Percentiles rank a stretch among this genome's conserved stretches.
Conservation (phyloP, 2,888 invertebrate species). For the Dione juno region DNA sequence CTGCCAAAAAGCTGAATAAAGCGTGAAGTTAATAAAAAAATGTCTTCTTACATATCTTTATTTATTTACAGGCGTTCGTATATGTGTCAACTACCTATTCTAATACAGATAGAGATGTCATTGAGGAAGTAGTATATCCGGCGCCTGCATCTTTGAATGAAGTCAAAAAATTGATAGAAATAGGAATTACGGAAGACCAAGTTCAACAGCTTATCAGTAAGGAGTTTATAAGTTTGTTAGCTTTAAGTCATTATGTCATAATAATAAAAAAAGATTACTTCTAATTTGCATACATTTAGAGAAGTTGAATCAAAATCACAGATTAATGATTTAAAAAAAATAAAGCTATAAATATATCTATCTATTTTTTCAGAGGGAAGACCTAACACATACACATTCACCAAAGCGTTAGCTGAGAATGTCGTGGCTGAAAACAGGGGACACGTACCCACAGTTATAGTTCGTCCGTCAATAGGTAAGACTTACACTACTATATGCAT, state of each 20-base stretch:
- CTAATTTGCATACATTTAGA: too few relatives aligned
- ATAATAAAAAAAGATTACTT: too few relatives aligned
- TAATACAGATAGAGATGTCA: constrained; percentile 42
- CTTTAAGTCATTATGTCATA: neutral
- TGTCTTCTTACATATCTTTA: neutral
- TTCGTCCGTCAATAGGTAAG: constrained; percentile 65
- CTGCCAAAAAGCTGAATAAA: too few relatives aligned
- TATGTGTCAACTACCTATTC: constrained; percentile 51
- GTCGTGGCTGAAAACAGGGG: constrained; percentile 51
- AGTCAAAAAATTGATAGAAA: constrained; percentile 47
- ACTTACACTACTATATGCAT: neutral
- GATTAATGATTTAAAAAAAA: too few relatives aligned
- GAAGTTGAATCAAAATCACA: too few relatives aligned
- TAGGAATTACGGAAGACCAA: constrained; percentile 39
- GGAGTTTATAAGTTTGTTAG: neutral
- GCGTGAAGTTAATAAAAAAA: neutral
- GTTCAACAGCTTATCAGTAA: constrained; percentile 49
- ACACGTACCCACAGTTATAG: constrained; percentile 57
- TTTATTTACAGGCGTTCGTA: constrained; percentile 47
- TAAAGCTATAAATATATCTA: too few relatives aligned
- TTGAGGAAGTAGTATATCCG: constrained; percentile 49
- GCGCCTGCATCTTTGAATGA: constrained; percentile 46
- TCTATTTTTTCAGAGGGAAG: constrained; percentile 49
- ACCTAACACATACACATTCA: constrained; percentile 60
- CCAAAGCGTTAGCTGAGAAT: constrained; percentile 58